A percentile compares a stretch with the other conserved stretches of the same genome.
Conservation (phyloP, 2,113 vertebrate genomes). For the Fregata magnificens region DNA sequence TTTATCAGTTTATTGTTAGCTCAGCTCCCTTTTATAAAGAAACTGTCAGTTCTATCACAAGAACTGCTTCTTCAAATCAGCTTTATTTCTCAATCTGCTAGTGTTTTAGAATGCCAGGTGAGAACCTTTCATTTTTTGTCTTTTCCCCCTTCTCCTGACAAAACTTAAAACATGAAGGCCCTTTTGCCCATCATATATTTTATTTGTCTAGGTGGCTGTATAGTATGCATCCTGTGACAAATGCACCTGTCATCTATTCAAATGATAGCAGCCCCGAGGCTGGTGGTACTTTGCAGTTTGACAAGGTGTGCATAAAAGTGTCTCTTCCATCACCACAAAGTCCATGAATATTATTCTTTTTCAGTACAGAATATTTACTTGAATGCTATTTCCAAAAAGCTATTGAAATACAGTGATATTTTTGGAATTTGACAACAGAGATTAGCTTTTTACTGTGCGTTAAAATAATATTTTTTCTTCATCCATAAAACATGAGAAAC, state of each 20-base stretch:
- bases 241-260: slow-evolving; percentile 8
- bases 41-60: background rate
- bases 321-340: background rate
- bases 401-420: background rate
- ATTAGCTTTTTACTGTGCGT: background rate
- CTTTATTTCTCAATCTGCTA: background rate
- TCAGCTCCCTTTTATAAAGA: slow-evolving; percentile 18
- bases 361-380: background rate
- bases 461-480: background rate
- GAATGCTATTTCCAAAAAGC: background rate
- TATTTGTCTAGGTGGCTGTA: slow-evolving; percentile 1
- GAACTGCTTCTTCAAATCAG: slow-evolving; percentile 14
- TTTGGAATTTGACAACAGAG: background rate
- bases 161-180: background rate
- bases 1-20: slow-evolving; percentile 32
- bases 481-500: background rate
- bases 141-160: background rate
- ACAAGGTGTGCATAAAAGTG: slow-evolving; percentile 26
- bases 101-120: background rate
- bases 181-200: background rate
- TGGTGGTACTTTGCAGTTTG: background rate
- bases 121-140: background rate
- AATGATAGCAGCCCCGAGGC: background rate
- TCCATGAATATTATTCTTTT: background rate
- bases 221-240: slow-evolving; percentile 18